Evolutionary conservation across 1,140 invertebrate genomes (phyloP).

Genomic region (Euschistus heros): DNA sequence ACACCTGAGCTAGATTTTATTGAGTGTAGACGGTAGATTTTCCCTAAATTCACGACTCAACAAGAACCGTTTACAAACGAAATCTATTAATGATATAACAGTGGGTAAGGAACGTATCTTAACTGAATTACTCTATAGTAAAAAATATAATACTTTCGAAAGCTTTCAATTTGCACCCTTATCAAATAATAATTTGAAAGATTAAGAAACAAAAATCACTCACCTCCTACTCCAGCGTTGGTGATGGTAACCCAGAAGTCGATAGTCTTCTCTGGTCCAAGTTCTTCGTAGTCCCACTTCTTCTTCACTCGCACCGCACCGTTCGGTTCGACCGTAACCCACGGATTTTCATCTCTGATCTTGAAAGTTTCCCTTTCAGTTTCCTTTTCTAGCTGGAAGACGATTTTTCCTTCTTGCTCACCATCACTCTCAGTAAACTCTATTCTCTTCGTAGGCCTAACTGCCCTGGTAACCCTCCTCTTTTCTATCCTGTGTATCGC

Average conservation of each 20-base stretch:
- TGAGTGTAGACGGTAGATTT: too few species aligned
- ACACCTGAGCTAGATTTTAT: too few species aligned
- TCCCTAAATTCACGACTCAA: too few species aligned
- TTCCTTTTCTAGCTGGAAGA: conserved; percentile 84
- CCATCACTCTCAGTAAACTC: conserved; percentile 87
- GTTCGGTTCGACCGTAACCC: conserved; percentile 84
- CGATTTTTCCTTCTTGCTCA: conserved; percentile 71
- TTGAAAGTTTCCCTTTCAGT: conserved; percentile 85
- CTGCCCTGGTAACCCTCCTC: conserved; percentile 71
- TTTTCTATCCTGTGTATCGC: conserved; percentile 53
- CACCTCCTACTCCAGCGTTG: conserved; percentile 72
- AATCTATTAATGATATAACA: too few species aligned
- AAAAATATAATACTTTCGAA: too few species aligned
- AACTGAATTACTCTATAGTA: too few species aligned
- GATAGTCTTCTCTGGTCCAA: conserved; percentile 90
- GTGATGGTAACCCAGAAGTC: conserved; percentile 94
- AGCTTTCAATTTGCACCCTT: too few species aligned
- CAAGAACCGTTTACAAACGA: too few species aligned
- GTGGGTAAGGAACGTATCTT: too few species aligned
- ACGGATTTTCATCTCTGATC: conserved; percentile 83
- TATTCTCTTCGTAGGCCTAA: conserved; percentile 80
- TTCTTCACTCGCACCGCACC: conserved; percentile 86
- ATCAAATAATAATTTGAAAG: too few species aligned
- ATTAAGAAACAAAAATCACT: conserved; percentile 36
- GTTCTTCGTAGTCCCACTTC: conserved; percentile 93